Base-by-base conservation (phyloP, 2,113 vertebrate genomes). In the Girardinichthys multiradiatus region DNA sequence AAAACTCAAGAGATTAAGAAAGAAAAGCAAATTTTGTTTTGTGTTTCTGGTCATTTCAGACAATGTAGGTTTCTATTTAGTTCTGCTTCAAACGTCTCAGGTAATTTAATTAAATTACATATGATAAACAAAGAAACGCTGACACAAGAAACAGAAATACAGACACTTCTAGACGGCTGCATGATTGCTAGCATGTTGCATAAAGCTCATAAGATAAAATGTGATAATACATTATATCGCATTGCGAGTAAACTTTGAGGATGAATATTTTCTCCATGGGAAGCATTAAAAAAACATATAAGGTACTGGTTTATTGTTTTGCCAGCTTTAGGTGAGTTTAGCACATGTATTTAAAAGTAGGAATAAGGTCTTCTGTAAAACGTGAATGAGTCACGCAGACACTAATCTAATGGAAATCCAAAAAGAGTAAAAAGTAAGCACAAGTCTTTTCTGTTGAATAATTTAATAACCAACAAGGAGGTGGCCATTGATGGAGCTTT, bases 401-500 rank as follows among this genome's bases (percentile, higher is more conserved):
- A 86, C 92, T 93, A 95, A 96, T 95, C 94, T 94, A 95, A 96
- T 94, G 89, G 95, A 95, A 95, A 90, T 77, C 69, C 57, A 74
- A 54, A n/a, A 65, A 35, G 54, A 33, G 57, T 27, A 30, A n/a
- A 30, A 59, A 68, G 62, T 27, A 57, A 58, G 77, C 84, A 86
- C 83, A 93, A 93, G 92, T 92, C 89, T 90, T 91, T 83, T 92
- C 91, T 90, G 91, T 92, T 96, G 95, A 97, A 97, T 98, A 95
- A 97, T 96, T 96, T 94, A 97, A 91, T 89, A 85, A 89, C 64
- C 89, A 93, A 95, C 94, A 93, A 93, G 93, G 90, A 95, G 92
- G 92, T 91, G 82, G 88, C 89, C 95, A 96, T 92, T 95, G 95
- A 96, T 96, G 94, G 94, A 90, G 94, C 93, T 95, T 96, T 95